These are phyloP conservation scores for Cosmia trapezina DNA, from an alignment of 2,888 invertebrate genomes.

Conservation along the genomic window DNA sequence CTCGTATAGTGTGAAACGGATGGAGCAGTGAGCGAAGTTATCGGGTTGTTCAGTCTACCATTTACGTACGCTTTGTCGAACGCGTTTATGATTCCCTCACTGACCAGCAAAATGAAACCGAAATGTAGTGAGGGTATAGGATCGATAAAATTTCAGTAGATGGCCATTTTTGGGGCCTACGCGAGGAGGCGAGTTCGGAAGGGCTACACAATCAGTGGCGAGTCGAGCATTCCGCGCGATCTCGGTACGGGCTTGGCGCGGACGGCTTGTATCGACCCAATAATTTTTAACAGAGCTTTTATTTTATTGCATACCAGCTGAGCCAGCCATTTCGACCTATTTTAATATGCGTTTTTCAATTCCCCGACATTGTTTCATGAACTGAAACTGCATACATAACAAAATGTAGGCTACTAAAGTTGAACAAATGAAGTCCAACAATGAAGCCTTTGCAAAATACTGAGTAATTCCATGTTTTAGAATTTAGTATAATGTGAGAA, in stretches of 20 bases:
- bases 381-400: conserved; percentile 16
- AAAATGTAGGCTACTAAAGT: conserved; percentile 12
- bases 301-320: conserved; percentile 51
- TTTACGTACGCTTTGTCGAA: conserved; percentile 70
- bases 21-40: conserved; percentile 65
- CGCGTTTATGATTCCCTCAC: conserved; percentile 70
- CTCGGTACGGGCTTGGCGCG: conserved; percentile 21
- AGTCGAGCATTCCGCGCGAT: conserved; percentile 50
- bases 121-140: conserved; percentile 58
- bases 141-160: conserved; percentile 69
- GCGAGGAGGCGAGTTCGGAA: conserved; percentile 63
- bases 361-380: conserved; percentile 27
- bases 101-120: conserved; percentile 70
- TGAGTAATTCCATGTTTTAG: background rate
- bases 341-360: conserved; percentile 53
- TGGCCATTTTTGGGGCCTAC: conserved; percentile 65
- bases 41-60: conserved; percentile 71
- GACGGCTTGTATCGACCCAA: conserved; percentile 48
- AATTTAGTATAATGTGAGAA: background rate
- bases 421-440: conserved; percentile 35
- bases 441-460: conserved; percentile 3
- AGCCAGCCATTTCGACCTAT: conserved; percentile 32
- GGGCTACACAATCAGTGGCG: conserved; percentile 60
- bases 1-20: conserved; percentile 34
- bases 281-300: conserved; percentile 57